These are phyloP conservation scores for Galleria mellonella DNA, from an alignment of 1,140 invertebrate genomes.

Conservation along the genomic window DNA sequence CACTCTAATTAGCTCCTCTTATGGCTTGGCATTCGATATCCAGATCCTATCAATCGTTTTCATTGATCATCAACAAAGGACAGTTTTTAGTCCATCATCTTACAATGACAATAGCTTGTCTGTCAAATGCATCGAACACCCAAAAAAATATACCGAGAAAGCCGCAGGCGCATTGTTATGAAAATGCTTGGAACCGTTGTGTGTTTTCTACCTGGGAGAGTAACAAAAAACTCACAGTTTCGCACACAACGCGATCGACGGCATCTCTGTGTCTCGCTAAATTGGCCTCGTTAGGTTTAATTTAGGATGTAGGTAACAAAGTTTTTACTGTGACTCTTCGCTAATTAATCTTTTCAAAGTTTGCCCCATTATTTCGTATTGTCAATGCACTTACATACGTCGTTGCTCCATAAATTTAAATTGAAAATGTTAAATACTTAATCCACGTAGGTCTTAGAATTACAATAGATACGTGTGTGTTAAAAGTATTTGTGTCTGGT, in stretches of 20 bases:
- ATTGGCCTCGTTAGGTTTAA: slow-evolving; percentile 62
- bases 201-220: slow-evolving; percentile 62
- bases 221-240: slow-evolving; percentile 58
- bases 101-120: slow-evolving; percentile 67
- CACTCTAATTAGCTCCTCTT: slow-evolving; percentile 39
- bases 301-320: slow-evolving; percentile 54
- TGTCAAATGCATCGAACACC: slow-evolving; percentile 57
- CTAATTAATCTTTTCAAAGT: slow-evolving; percentile 40
- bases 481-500: slow-evolving; percentile 17
- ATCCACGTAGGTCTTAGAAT: too few species aligned
- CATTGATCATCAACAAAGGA: slow-evolving; percentile 59
- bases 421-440: slow-evolving; percentile 10
- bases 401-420: background rate
- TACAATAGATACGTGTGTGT: too few species aligned
- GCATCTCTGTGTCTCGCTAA: slow-evolving; percentile 48
- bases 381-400: background rate
- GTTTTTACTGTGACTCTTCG: slow-evolving; percentile 45
- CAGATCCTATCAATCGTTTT: slow-evolving; percentile 39
- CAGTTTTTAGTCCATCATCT: slow-evolving; percentile 60
- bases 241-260: slow-evolving; percentile 53
- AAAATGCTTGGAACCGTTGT: slow-evolving; percentile 62
- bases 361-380: slow-evolving; percentile 33
- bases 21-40: slow-evolving; percentile 29
- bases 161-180: slow-evolving; percentile 68
- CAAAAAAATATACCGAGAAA: slow-evolving; percentile 64